Evolutionary conservation across 2,113 vertebrate genomes (phyloP).

Genomic region (Sterna hirundo): DNA sequence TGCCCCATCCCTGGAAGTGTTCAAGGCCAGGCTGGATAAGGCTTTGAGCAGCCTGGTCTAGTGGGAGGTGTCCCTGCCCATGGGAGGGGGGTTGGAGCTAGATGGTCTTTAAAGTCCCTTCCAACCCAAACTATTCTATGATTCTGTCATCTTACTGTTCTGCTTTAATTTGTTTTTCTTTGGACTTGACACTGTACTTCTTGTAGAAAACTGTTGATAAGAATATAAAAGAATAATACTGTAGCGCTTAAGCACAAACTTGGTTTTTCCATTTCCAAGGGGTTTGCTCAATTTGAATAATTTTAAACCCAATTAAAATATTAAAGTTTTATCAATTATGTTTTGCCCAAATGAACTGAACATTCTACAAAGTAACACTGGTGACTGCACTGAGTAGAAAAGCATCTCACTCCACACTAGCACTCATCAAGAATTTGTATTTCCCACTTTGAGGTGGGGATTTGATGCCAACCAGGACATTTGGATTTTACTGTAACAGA

Average conservation of each 20-base stretch:
- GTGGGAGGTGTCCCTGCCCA: too few species aligned
- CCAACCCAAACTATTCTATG: too few species aligned
- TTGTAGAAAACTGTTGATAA: not conserved
- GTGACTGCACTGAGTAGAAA: not conserved
- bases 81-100: too few species aligned
- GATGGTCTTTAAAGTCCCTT: too few species aligned
- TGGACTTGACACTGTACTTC: not conserved
- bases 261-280: not conserved
- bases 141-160: not conserved
- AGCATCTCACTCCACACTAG: not conserved
- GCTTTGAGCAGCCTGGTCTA: too few species aligned
- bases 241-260: not conserved
- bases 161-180: not conserved
- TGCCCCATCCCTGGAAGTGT: too few species aligned
- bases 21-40: too few species aligned
- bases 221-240: not conserved
- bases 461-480: not conserved
- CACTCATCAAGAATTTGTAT: too few species aligned
- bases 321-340: not conserved
- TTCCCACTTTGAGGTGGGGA: not conserved
- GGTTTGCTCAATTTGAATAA: not conserved
- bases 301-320: not conserved
- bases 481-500: not conserved
- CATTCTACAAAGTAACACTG: not conserved
- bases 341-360: not conserved